These are phyloP conservation scores for Prosapia bicincta DNA, from an alignment of 2,888 invertebrate genomes.

Conservation along the genomic window DNA sequence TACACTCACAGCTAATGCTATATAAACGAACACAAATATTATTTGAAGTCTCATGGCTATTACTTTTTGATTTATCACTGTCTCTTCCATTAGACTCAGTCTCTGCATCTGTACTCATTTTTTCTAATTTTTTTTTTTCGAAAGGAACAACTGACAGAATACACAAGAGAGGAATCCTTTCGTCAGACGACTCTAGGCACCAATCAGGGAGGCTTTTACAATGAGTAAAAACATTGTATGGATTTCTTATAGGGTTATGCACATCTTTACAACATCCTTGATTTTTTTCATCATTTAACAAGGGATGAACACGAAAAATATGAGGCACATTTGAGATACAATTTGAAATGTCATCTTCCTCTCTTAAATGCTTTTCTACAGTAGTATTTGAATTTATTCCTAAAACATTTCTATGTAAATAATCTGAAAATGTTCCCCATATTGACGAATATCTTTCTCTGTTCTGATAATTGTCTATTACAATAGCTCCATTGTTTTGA, in stretches of 20 bases:
- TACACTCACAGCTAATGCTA: background rate
- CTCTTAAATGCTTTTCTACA: background rate
- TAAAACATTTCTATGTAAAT: background rate
- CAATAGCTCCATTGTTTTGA: background rate
- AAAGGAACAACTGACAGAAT: background rate
- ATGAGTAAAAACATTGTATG: conserved; percentile 27
- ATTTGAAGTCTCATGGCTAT: background rate
- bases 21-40: conserved; percentile 14
- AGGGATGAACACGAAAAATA: conserved; percentile 7
- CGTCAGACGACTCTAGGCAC: background rate
- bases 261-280: conserved; percentile 9
- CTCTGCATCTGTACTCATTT: background rate
- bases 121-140: background rate
- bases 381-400: background rate
- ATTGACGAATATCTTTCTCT: background rate
- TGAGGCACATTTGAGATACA: background rate
- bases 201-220: conserved; percentile 12
- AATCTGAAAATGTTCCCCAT: background rate
- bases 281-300: background rate
- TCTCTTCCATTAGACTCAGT: background rate
- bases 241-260: conserved; percentile 13
- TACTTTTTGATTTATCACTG: background rate
- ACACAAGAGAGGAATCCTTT: background rate
- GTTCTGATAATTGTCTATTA: background rate
- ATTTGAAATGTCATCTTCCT: background rate